phyloP scores from a whole-genome alignment of 1,140 invertebrate species.

The Ericerus pela region DNA sequence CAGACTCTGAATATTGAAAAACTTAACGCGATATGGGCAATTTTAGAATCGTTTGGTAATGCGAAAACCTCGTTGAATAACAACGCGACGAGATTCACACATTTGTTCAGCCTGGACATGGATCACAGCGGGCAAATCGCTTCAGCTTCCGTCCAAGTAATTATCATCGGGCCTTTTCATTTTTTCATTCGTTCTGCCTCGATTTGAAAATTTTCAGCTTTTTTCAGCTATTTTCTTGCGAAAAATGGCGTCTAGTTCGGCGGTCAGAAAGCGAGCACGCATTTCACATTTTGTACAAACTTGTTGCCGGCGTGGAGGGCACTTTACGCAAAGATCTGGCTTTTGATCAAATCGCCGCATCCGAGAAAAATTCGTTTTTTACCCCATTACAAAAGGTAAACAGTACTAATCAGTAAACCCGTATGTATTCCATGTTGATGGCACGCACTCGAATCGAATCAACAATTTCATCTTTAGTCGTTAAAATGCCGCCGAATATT shows the following conservation, averaged over 20 bases:
- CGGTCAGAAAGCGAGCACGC: conserved; percentile 53
- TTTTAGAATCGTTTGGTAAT: conserved; percentile 82
- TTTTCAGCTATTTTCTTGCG: conserved; percentile 49
- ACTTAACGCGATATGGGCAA: conserved; percentile 60
- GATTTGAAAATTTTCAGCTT: too few relatives aligned
- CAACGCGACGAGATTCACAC: conserved; percentile 77
- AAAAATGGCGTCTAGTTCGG: conserved; percentile 55
- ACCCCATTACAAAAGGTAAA: conserved; percentile 9
- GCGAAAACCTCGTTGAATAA: conserved; percentile 61
- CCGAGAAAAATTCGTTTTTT: conserved; percentile 45
- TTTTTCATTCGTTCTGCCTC: not conserved
- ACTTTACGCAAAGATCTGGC: conserved; percentile 40
- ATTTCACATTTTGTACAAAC: conserved; percentile 68
- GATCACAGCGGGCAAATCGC: conserved; percentile 78
- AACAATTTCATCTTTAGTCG: too few relatives aligned
- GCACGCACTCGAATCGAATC: too few relatives aligned
- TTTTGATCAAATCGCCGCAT: conserved; percentile 26
- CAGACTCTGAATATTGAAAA: conserved; percentile 64
- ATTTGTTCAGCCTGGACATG: conserved; percentile 78
- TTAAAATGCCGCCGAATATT: too few relatives aligned
- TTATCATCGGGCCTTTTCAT: conserved; percentile 6
- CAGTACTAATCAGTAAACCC: too few relatives aligned
- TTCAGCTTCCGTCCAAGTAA: conserved; percentile 73
- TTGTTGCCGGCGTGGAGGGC: conserved; percentile 69
- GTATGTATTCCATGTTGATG: too few relatives aligned